These are phyloP conservation scores for Intellagama lesueurii DNA, from an alignment of 2,797 vertebrate genomes.

Conservation along the genomic window DNA sequence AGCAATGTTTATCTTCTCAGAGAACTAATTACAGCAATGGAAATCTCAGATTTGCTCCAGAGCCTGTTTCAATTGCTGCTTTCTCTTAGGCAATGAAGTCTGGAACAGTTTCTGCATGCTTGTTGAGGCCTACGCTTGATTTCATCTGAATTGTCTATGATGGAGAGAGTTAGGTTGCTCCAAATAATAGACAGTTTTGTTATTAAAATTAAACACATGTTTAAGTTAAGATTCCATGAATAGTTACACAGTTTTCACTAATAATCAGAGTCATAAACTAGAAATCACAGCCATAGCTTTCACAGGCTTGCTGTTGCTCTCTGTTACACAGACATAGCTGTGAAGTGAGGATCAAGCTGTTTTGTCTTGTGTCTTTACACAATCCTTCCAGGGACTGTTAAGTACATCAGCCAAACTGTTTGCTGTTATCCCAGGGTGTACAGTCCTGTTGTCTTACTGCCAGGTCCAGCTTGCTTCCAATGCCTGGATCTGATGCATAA, in stretches of 20 bases:
- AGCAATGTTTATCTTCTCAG: slow-evolving; percentile 4
- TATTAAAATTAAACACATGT: slow-evolving; percentile 70
- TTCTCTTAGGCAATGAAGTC: slow-evolving; percentile 45
- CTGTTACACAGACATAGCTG: not conserved
- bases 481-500: not conserved
- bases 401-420: not conserved
- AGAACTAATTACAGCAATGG: not conserved
- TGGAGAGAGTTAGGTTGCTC: slow-evolving; percentile 3
- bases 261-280: slow-evolving; percentile 61
- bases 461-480: not conserved
- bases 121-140: slow-evolving; percentile 30
- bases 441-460: not conserved
- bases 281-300: not conserved
- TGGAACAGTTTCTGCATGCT: slow-evolving; percentile 48
- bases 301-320: not conserved
- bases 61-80: slow-evolving; percentile 20
- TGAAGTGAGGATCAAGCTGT: not conserved
- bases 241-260: slow-evolving; percentile 58
- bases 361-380: not conserved
- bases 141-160: slow-evolving; percentile 6
- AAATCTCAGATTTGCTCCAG: not conserved
- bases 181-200: slow-evolving; percentile 45
- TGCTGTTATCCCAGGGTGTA: not conserved
- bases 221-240: slow-evolving; percentile 64
- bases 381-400: not conserved